Base-by-base conservation (phyloP, 2,113 vertebrate species). In the Phylloscopus whistleri region DNA sequence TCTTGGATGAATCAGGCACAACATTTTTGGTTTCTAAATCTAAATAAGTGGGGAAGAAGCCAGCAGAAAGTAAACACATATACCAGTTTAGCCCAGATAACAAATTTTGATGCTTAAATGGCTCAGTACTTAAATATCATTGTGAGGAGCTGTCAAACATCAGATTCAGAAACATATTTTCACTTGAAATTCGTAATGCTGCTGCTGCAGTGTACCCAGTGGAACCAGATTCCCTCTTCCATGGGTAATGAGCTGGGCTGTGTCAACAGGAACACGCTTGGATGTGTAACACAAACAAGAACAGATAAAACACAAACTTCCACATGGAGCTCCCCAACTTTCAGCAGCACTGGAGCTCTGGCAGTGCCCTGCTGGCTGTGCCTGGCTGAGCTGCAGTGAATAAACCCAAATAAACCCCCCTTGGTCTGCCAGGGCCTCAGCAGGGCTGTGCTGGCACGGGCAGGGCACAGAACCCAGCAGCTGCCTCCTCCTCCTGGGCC, bases 1-100 rank as follows among this genome's bases (percentile, higher is more conserved):
- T 80, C 63, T 83, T 88, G 74, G 67, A 83, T 84, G 48, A 86
- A 83, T 84, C 75, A 91, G 52, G 15, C 51, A 51, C 41, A 87
- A 79, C 24, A 74, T 41, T 90, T 85, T 79, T 44, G 7, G 26
- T 55, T 70, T 56, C 30, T 39, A 88, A 66, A 80, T 66, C 33
- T 27, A 64, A 93, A 81, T 58, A 89, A 91, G 67, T 17, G 18
- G 17, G 33, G 44, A 68, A 58, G 66, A 68, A 87, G 51, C 43
- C 90, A 72, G 58, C 49, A 87, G 69, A 78, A 62, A 49, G 22
- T 27, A 93, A 90, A 94, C 33, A 44, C 11, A 17, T 16, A 5
- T 1, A 83, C 18, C 33, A 66, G 27, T 73, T 85, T 82, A 76
- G 52, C 31, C 31, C 30, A 89, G 28, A 43, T 39, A 89, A 46